phyloP scores from a whole-genome alignment of 2,113 vertebrate species.

The Myotis lucifugus region DNA sequence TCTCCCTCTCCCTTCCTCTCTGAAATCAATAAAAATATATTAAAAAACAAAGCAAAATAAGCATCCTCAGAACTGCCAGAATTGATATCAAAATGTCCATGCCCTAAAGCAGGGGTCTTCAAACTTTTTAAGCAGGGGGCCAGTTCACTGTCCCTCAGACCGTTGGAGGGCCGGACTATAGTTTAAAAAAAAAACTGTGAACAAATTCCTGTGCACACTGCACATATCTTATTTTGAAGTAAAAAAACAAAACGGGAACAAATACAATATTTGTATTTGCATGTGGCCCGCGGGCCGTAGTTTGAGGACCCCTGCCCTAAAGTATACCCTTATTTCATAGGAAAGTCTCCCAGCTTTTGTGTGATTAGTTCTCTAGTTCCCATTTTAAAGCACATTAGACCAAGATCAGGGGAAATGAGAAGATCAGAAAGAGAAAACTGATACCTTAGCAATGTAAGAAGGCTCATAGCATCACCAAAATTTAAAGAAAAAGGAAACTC shows the following conservation, averaged over 20 bases:
- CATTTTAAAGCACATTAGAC: not conserved
- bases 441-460: not conserved
- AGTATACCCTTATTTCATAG: not conserved
- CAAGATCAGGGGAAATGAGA: not conserved
- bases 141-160: no score
- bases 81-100: not conserved
- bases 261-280: no score
- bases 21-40: no score
- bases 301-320: not conserved
- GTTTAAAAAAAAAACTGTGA: no score
- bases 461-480: not conserved
- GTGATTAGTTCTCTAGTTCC: not conserved
- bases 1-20: no score
- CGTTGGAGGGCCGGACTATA: no score
- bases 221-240: no score
- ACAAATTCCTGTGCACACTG: no score
- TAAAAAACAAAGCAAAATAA: not conserved
- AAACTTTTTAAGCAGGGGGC: no score
- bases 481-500: not conserved
- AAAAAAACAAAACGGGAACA: no score
- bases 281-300: no score
- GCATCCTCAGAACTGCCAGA: not conserved
- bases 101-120: not conserved
- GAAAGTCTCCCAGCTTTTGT: not conserved
- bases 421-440: not conserved